Percentiles rank a stretch among this genome's conserved stretches.
Evolutionary conservation across 1,140 invertebrate genomes (phyloP).

Genomic region (Panagrolaimus sp.): DNA sequence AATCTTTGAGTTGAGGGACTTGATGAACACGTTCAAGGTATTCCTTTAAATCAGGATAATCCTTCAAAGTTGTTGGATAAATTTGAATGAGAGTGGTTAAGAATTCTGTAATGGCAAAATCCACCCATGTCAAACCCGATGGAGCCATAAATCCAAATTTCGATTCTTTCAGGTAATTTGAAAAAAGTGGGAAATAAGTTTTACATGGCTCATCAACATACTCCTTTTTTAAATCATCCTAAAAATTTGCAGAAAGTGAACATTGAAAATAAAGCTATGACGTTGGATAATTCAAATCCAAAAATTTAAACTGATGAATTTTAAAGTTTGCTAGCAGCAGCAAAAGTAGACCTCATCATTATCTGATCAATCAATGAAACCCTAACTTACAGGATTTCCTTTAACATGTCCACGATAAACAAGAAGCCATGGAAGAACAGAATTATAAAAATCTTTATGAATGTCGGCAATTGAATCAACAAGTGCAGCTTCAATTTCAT

Average conservation of each 20-base stretch:
- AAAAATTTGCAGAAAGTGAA: too few relatives aligned
- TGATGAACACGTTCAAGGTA: not conserved
- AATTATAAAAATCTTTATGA: not conserved
- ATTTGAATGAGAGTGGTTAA: not conserved
- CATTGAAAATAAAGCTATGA: too few relatives aligned
- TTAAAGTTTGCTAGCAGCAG: too few relatives aligned
- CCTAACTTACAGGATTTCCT: not conserved
- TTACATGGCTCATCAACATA: too few relatives aligned
- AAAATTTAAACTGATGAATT: too few relatives aligned
- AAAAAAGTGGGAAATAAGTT: not conserved
- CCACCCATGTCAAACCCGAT: not conserved
- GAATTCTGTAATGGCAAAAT: constrained; percentile 6
- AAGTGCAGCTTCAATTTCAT: not conserved
- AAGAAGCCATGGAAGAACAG: not conserved
- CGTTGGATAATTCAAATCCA: too few relatives aligned
- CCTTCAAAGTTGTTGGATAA: not conserved
- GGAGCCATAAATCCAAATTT: not conserved
- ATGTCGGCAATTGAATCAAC: constrained; percentile 8
- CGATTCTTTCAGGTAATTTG: not conserved
- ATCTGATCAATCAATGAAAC: too few relatives aligned
- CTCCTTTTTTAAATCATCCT: too few relatives aligned
- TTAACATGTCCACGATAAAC: not conserved
- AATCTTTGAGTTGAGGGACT: not conserved
- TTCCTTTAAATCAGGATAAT: not conserved
- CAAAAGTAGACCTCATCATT: too few relatives aligned